Conservation (phyloP, 2,797 vertebrate genomes). For the Geotrypetes seraphini region DNA sequence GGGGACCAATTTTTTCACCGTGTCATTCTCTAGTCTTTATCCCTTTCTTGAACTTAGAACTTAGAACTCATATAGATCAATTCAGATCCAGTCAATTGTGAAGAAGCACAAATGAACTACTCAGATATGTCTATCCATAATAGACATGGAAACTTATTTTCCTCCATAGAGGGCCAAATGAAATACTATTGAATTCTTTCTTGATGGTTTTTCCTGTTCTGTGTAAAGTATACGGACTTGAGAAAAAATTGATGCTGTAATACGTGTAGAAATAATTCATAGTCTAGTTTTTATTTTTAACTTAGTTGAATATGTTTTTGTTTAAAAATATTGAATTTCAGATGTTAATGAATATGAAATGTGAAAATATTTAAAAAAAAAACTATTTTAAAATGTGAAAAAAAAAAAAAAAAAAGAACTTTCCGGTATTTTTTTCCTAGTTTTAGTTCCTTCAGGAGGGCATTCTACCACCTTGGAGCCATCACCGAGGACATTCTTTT, state of each 20-base stretch:
- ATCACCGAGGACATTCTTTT: too few relatives aligned
- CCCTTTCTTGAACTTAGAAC: too few relatives aligned
- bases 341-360: constrained; percentile 57
- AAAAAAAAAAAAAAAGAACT: too few relatives aligned
- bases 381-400: constrained; percentile 59
- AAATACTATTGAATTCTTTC: constrained; percentile 39
- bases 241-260: constrained; percentile 40
- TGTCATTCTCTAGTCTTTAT: too few relatives aligned
- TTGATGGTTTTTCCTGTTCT: constrained; percentile 42
- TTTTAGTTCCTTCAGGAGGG: too few relatives aligned
- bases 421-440: too few relatives aligned
- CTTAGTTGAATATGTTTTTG: constrained; percentile 43
- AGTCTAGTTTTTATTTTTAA: constrained; percentile 58
- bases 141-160: constrained; percentile 58
- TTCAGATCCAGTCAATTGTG: constrained; percentile 43
- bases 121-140: constrained; percentile 57
- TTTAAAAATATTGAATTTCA: constrained; percentile 48
- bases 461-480: too few relatives aligned
- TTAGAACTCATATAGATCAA: constrained; percentile 68
- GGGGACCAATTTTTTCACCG: too few relatives aligned
- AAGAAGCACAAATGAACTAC: constrained; percentile 43
- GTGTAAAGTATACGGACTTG: constrained; percentile 42
- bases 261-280: constrained; percentile 34
- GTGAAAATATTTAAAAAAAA: constrained; percentile 49
- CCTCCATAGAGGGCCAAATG: constrained; percentile 57